Conservation (phyloP, 2,797 vertebrate species). For the Phalanger gymnotis region DNA sequence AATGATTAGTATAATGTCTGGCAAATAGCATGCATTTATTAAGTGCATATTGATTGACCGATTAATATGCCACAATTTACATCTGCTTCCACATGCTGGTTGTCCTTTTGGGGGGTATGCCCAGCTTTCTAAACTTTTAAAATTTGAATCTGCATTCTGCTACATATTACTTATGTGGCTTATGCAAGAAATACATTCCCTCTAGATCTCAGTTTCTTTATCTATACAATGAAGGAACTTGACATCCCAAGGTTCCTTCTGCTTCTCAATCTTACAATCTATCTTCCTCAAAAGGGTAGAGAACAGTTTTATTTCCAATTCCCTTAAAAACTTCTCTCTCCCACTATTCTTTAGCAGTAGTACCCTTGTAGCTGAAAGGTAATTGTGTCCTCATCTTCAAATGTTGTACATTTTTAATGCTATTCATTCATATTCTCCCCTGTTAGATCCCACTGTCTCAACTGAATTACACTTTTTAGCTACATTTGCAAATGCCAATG, state of each 20-base stretch:
- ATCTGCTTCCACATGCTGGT: neutral
- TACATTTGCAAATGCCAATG: neutral
- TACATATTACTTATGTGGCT: neutral
- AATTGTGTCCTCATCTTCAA: neutral
- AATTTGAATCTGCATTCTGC: neutral
- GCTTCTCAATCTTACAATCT: neutral
- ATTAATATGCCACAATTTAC: neutral
- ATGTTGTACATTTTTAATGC: neutral
- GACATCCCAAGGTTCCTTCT: neutral
- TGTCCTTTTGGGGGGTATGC: neutral
- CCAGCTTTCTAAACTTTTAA: neutral
- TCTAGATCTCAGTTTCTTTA: neutral
- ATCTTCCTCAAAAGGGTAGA: neutral
- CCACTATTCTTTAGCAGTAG: neutral
- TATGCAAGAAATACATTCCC: neutral
- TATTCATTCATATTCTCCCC: neutral
- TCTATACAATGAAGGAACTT: neutral
- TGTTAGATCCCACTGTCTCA: neutral
- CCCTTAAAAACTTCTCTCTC: too few species aligned
- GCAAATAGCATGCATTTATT: neutral
- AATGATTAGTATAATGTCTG: neutral
- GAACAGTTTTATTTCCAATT: neutral
- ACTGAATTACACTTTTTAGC: neutral
- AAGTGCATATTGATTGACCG: neutral
- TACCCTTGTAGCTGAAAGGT: neutral